Percentiles rank a stretch among this genome's conserved stretches.
Conservation (phyloP, 2,888 invertebrate species). For the Andrena flavipes region DNA sequence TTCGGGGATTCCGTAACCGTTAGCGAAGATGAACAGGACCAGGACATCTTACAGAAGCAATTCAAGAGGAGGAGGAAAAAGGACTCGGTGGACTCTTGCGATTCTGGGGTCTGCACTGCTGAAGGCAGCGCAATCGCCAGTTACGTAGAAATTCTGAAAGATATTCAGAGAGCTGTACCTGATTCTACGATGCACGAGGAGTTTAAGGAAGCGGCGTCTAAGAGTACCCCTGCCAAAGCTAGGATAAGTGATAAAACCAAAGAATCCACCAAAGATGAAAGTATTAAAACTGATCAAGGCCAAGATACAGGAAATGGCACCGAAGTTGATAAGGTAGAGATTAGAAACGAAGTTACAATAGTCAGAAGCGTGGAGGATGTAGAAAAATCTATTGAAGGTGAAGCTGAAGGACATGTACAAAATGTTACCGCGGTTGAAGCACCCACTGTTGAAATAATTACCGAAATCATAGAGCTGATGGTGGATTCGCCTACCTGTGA, state of each 20-base stretch:
- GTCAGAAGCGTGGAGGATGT: neutral
- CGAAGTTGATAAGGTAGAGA: neutral
- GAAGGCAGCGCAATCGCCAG: neutral
- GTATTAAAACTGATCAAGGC: neutral
- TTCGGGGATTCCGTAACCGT: constrained; percentile 28
- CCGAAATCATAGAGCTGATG: neutral
- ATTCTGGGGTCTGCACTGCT: constrained; percentile 26
- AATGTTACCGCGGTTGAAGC: neutral
- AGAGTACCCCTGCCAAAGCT: neutral
- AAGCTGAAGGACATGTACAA: neutral
- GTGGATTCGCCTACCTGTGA: neutral
- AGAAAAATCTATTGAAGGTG: neutral
- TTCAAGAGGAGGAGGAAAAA: constrained; percentile 34
- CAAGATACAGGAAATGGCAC: neutral
- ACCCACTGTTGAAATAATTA: neutral
- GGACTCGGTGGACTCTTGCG: constrained; percentile 37
- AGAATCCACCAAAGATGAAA: neutral
- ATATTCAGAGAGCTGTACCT: constrained; percentile 26
- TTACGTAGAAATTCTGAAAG: neutral
- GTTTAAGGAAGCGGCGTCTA: constrained; percentile 6
- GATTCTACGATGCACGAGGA: constrained; percentile 26
- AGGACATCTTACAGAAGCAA: constrained; percentile 10
- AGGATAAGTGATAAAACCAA: neutral
- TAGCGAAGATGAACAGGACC: constrained; percentile 59
- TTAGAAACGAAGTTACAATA: neutral